Base-by-base conservation (phyloP, 2,888 invertebrate species). In the Drosophila suboccidentalis region DNA sequence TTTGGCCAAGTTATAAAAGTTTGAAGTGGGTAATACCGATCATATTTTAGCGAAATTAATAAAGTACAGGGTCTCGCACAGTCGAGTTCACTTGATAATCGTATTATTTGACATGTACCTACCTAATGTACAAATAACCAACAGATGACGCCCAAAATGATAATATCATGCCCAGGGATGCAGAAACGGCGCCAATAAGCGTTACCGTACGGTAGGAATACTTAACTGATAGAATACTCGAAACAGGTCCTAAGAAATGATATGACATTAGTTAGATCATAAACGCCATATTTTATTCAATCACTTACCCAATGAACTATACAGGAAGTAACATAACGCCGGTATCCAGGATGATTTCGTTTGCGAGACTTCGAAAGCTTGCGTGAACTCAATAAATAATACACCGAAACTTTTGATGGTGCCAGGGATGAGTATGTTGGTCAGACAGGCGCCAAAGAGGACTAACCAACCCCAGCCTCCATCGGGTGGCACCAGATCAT, bases 391-490 rank as follows among this genome's bases (percentile, higher is more conserved):
- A 41, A 97, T 95, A 87, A 97, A 95, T 0, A 97, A 93, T 0
- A 97, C 97, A 13, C 97, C 97, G 88, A 97, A 97, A 3, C 97
- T 97, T 92, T 97, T 97, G 51, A 97, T 96, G 0, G 96, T 97
- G 41, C 97, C 97, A 5, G 97, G 97, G 39, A 97, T 96, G 22
- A 97, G 93, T 79, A 97, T 95, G 91, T 97, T 97, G 61, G 97
- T 97, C 88, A 97, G 92, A 61, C 97, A 96, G 4, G 97, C 95
- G 53, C 97, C 95, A 93, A 94, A 87, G 90, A 95, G 82, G 70
- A 97, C 95, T 89, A 95, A 94, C 97, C 97, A 97, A 62, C 97
- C 97, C 96, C 97, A 97, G 76, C 96, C 96, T 26, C 97, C 97
- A 91, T 97, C 97, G 34, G 93, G 97, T 55, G 97, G 96, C 46